Base-by-base conservation (phyloP, 2,797 vertebrate genomes). In the Fistularia tabacaria region DNA sequence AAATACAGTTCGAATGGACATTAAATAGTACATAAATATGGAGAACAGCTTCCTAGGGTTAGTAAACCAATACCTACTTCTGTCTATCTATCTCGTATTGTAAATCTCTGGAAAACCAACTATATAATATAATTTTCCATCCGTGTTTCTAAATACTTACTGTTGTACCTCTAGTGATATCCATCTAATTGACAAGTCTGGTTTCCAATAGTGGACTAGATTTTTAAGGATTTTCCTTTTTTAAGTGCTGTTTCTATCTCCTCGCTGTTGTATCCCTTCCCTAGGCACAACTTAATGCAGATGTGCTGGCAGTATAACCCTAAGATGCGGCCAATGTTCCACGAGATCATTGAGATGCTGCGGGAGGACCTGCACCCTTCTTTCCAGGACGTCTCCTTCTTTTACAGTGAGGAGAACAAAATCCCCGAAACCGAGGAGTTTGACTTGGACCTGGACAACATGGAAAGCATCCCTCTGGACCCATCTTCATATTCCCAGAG, bases 221-320 rank as follows among this genome's bases (percentile, higher is more conserved):
- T 25, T 25, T 25, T 25, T 25, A 25, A 25, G 25, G 25, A 25
- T 25, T 25, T 25, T 25, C 25, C 2, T 25, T 5, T 25, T 25
- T 25, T 25, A 12, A 11, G 10, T n/a, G n/a, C 36, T 14, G 36
- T 40, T 45, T 38, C 5, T 41, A 3, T 10, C 39, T 14, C 6
- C 13, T 14, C 42, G 48, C 47, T 14, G 38, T 3, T n/a, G 8
- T 13, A 13, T 51, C 39, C 13, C 7, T 12, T 49, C 36, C 53
- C 37, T 65, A 99, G 97, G 78, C 93, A 94, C 69, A 93, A 64
- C 84, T 89, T 99, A 57, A 99, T 99, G 97, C 92, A 93, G 84
- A 94, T 97, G 95, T 96, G 94, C 69, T 99, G 96, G 96, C 95
- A 98, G 74, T 98, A 98, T 90, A 98, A 98, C 80, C 95, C 96